phyloP scores from a whole-genome alignment of 2,113 vertebrate genomes.

The Callospermophilus lateralis region DNA sequence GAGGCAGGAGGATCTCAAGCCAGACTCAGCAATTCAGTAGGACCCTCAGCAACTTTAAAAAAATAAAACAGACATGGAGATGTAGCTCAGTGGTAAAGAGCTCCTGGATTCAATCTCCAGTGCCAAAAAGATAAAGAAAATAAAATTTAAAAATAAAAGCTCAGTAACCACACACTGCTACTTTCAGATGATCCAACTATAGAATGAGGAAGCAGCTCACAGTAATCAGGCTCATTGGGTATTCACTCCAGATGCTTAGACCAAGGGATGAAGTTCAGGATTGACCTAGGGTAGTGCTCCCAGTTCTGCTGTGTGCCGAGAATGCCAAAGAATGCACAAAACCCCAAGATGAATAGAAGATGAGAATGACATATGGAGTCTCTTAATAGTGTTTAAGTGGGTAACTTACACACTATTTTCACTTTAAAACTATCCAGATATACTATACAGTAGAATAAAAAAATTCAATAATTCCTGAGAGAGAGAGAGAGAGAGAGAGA shows the following conservation, averaged over 20 bases:
- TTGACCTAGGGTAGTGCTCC: not conserved
- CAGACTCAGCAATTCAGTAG: no score
- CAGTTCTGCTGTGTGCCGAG: not conserved
- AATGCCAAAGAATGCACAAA: not conserved
- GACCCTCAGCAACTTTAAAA: no score
- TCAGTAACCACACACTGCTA: not conserved
- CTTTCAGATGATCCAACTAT: not conserved
- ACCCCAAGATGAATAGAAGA: not conserved
- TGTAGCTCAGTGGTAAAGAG: no score
- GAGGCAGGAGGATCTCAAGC: no score
- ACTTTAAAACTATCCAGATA: slow-evolving; percentile 19
- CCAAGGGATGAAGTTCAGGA: not conserved
- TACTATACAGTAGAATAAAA: not conserved
- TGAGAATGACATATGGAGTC: not conserved
- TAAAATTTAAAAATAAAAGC: not conserved
- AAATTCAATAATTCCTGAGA: slow-evolving; percentile 39
- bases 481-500: slow-evolving; percentile 3
- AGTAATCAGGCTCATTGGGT: not conserved
- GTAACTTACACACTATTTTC: not conserved
- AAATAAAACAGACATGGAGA: no score
- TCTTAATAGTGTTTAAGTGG: not conserved
- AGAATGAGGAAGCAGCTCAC: not conserved
- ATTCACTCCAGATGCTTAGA: not conserved
- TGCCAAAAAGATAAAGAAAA: not conserved
- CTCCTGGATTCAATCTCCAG: no score